Percentiles rank a stretch among this genome's conserved stretches.
phyloP scores from a whole-genome alignment of 2,797 vertebrate species.

The Poecilia wingei region DNA sequence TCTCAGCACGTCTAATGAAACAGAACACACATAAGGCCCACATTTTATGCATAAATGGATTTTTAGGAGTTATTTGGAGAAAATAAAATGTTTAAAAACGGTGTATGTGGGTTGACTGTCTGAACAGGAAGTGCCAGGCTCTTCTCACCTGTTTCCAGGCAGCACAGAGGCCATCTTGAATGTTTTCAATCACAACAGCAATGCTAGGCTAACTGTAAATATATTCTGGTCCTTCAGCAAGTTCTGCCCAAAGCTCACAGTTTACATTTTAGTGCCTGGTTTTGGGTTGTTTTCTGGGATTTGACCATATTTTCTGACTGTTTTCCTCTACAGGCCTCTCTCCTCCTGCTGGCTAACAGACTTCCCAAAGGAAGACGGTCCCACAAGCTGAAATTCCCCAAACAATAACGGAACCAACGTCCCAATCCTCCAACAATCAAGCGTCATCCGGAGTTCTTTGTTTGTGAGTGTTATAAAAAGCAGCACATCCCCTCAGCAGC shows the following conservation, averaged over 20 bases:
- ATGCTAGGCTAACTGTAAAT: conserved; percentile 49
- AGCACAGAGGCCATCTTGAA: conserved; percentile 81
- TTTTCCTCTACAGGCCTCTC: conserved; percentile 37
- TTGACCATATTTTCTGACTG: conserved; percentile 1
- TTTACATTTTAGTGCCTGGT: conserved; percentile 6
- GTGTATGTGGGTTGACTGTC: not conserved
- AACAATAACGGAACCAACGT: conserved; percentile 37
- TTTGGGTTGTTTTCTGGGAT: not conserved
- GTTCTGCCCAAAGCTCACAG: not conserved
- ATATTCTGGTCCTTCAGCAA: conserved; percentile 7
- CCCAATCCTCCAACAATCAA: conserved; percentile 41
- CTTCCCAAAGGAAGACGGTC: conserved; percentile 42
- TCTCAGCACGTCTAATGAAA: conserved; percentile 6
- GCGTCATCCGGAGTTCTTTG: conserved; percentile 35
- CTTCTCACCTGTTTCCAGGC: conserved; percentile 53
- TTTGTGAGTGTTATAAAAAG: conserved; percentile 53
- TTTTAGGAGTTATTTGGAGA: not conserved
- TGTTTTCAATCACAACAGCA: conserved; percentile 52
- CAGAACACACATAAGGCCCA: not conserved
- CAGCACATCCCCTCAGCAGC: conserved; percentile 25
- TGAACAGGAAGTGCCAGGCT: conserved; percentile 73
- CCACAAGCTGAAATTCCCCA: conserved; percentile 27
- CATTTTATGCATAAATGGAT: not conserved
- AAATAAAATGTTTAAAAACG: not conserved
- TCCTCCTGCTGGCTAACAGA: conserved; percentile 46